A percentile compares a stretch with the other conserved stretches of the same genome.
Conservation (phyloP, 1,140 invertebrate species). For the Calephelis virginiensis region DNA sequence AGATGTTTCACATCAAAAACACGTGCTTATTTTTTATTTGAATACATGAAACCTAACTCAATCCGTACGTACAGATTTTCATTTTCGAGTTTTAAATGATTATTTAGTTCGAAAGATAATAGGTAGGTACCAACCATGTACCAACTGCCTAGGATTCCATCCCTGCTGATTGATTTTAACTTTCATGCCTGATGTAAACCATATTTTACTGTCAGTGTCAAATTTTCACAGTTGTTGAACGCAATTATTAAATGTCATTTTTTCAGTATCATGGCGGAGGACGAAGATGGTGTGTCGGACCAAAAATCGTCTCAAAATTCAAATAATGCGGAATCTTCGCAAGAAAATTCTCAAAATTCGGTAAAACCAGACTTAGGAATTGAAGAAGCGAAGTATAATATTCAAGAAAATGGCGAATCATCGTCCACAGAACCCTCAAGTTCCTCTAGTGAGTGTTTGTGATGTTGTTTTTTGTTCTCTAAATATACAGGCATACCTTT, state of each 20-base stretch:
- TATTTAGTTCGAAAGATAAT: too few species aligned
- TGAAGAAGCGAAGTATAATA: constrained; percentile 69
- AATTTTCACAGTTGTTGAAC: constrained; percentile 31
- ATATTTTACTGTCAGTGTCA: background rate
- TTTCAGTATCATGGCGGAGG: constrained; percentile 76
- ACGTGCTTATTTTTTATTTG: too few species aligned
- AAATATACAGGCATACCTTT: constrained; percentile 59
- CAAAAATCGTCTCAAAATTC: constrained; percentile 72
- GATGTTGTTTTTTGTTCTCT: constrained; percentile 68
- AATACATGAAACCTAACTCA: too few species aligned
- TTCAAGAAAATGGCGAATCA: constrained; percentile 57
- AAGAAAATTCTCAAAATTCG: constrained; percentile 63
- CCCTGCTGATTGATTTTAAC: too few species aligned
- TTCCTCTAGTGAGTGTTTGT: constrained; percentile 69
- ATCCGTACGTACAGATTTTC: too few species aligned
- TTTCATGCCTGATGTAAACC: too few species aligned
- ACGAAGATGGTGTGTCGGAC: constrained; percentile 74
- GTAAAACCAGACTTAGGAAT: constrained; percentile 68
- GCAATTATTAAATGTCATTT: constrained; percentile 51
- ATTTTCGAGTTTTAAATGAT: too few species aligned
- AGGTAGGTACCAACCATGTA: too few species aligned
- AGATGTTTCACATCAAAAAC: too few species aligned
- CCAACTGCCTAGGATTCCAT: too few species aligned
- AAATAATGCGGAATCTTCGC: constrained; percentile 51
- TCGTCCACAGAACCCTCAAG: constrained; percentile 54